These are phyloP conservation scores for Ctenicera cuprea DNA, from an alignment of 2,888 invertebrate species.

Conservation along the genomic window DNA sequence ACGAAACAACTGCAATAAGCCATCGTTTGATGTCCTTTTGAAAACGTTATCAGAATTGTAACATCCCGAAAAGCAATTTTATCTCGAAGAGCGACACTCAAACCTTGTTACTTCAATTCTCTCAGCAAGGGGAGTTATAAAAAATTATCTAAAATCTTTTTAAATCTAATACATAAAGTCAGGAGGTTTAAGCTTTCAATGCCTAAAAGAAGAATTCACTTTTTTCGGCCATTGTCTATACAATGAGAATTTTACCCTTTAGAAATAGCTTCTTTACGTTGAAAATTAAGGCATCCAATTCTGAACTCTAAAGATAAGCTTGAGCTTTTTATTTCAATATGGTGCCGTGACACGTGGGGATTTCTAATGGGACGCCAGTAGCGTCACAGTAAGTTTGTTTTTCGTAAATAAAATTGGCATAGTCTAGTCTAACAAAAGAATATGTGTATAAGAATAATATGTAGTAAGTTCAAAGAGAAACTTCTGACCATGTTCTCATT, in stretches of 20 bases:
- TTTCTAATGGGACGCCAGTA: not conserved
- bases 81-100: not conserved
- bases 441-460: no score
- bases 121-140: no score
- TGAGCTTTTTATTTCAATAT: not conserved
- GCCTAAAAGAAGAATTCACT: no score
- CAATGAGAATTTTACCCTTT: no score
- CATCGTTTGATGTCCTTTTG: not conserved
- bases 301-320: not conserved
- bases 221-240: no score
- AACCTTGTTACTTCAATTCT: not conserved
- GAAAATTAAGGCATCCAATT: not conserved
- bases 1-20: not conserved
- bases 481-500: no score
- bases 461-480: no score
- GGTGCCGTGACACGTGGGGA: not conserved
- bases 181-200: no score
- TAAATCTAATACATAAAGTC: no score
- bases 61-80: not conserved
- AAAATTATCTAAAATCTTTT: no score
- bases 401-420: not conserved
- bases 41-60: constrained; percentile 8
- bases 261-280: not conserved
- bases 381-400: no score
- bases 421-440: no score